Evolutionary conservation across 2,888 invertebrate genomes (phyloP), one percentile per base, ranked within the genome.

Genomic region (Pachliopta kotzebuea): DNA sequence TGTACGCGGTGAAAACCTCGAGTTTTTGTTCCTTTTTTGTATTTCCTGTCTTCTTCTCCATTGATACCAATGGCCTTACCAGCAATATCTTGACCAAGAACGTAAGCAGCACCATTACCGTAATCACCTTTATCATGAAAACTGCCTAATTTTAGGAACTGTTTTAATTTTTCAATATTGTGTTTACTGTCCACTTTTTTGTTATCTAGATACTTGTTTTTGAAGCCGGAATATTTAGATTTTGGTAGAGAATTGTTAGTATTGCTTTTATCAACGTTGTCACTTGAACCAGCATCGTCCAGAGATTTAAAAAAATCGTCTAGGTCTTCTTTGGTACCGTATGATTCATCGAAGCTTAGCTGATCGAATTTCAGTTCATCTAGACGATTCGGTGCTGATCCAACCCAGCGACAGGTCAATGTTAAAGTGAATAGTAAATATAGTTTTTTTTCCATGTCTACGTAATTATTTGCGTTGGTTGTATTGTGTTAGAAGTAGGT

Each of bases 1-100:
- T 93, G 92, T 0, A 93, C 88, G 69, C 88, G 90, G 71, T 93
- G 93, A 75, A 90, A 93, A 3, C 94, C 93, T 70, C 89, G 87
- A 0, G 93, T 92, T 74, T 93, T 93, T 21, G 90, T 90, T 0
- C 93, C 93, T 74, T 93, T 93, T 70, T 83, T 89, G 71, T 92
- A 93, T 53, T 88, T 92, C 29, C 85, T 86, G 54, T 88, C 88
- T 71, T 88, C 86, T 29, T 86, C 87, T 31, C 87, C 91, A 55
- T 81, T 85, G 0, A 84, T 74, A 0, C 86, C 90, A 1, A 89
- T 84, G 1, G 84, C 85, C 56, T 84, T 83, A 11, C 81, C 84
- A 1, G 79, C 80, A n/a, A 82, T 74, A 2, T 85, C 84, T 73
- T 92, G 82, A 9, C 85, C 83, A 54, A 86, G 76, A 0, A 84